A percentile compares a stretch with the other conserved stretches of the same genome.
These are phyloP conservation scores for Gari tellinella DNA, from an alignment of 2,888 invertebrate species.

Conservation along the genomic window DNA sequence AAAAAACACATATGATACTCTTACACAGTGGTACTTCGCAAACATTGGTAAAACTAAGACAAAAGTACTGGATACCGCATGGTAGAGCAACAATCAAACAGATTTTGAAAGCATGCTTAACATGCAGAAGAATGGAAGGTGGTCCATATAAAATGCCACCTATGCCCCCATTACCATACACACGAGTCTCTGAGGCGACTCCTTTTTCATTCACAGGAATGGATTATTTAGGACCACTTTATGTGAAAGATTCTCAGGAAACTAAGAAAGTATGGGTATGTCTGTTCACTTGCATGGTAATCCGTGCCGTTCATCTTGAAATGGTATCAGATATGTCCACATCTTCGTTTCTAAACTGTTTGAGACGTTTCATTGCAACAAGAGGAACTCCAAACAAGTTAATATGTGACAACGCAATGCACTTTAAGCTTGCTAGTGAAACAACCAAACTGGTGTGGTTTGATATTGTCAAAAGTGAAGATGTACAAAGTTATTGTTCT, in stretches of 20 bases:
- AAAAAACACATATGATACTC: constrained; percentile 37
- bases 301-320: constrained; percentile 20
- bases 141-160: constrained; percentile 37
- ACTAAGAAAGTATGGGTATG: no score
- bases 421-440: constrained; percentile 27
- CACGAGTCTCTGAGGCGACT: constrained; percentile 19
- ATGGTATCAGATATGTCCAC: not conserved
- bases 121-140: constrained; percentile 36
- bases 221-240: constrained; percentile 35
- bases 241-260: no score
- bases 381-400: constrained; percentile 12
- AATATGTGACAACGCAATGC: constrained; percentile 29
- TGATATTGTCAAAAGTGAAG: constrained; percentile 8
- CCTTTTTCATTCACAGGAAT: constrained; percentile 24
- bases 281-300: constrained; percentile 28
- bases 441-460: constrained; percentile 11
- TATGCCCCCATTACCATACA: constrained; percentile 28
- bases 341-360: constrained; percentile 11
- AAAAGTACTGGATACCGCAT: constrained; percentile 29
- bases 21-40: constrained; percentile 42
- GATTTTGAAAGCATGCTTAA: constrained; percentile 16
- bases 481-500: constrained; percentile 22
- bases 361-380: constrained; percentile 19
- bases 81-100: constrained; percentile 24
- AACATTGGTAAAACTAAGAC: constrained; percentile 22